phyloP scores from a whole-genome alignment of 2,797 vertebrate species.

The Xenopus petersii region DNA sequence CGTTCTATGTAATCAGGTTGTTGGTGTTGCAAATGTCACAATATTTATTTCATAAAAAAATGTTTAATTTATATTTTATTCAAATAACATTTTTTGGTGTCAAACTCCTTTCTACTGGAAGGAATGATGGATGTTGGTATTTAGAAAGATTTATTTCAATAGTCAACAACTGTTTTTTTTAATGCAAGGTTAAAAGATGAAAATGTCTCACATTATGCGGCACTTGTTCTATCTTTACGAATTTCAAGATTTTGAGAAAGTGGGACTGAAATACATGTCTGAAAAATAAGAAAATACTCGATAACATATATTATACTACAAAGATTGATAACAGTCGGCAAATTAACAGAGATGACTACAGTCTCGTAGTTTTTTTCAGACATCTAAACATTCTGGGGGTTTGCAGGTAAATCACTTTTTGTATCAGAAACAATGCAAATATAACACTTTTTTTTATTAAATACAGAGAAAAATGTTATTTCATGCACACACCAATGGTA shows the following conservation, averaged over 20 bases:
- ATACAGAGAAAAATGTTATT: constrained; percentile 2
- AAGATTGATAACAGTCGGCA: constrained; percentile 27
- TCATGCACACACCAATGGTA: not conserved
- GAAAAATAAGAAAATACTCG: constrained; percentile 50
- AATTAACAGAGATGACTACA: constrained; percentile 5
- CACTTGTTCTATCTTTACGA: constrained; percentile 49
- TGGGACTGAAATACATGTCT: constrained; percentile 49
- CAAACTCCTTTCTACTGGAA: constrained; percentile 35
- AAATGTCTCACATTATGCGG: constrained; percentile 49
- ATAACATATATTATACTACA: constrained; percentile 41
- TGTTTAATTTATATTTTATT: constrained; percentile 19
- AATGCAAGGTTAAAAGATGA: constrained; percentile 45
- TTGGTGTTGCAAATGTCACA: constrained; percentile 30
- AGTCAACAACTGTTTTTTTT: constrained; percentile 37
- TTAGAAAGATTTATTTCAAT: constrained; percentile 36
- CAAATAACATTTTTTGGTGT: constrained; percentile 13
- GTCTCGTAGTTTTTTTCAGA: constrained; percentile 30
- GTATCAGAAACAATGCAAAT: not conserved
- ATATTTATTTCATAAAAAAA: constrained; percentile 1
- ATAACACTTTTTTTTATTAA: constrained; percentile 5
- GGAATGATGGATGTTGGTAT: constrained; percentile 42
- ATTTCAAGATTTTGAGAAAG: constrained; percentile 49
- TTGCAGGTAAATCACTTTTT: not conserved
- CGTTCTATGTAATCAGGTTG: constrained; percentile 14
- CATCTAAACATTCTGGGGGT: constrained; percentile 10